Evolutionary conservation across 2,888 invertebrate species (phyloP), one percentile per base, ranked within the genome.

Genomic region (Trypoxylon attenuatum): DNA sequence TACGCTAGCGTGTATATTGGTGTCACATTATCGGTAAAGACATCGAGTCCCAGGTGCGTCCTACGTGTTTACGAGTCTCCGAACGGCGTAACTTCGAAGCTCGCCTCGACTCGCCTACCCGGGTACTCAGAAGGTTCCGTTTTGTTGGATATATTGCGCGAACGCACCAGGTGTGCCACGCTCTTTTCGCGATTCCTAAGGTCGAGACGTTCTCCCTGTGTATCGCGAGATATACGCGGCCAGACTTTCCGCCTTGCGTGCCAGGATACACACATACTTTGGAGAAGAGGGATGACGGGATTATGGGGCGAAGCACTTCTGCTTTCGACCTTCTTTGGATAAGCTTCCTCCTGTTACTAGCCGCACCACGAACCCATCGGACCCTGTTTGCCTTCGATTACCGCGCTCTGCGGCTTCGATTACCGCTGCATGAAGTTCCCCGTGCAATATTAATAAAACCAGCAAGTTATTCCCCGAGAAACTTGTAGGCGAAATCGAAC

Each of bases 11-110:
- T 72, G 74, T 66, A 68, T 71, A 77, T 75, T 67, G 69, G 71
- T 69, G 75, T 80, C 79, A 75, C 79, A 81, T 82, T 80, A 81
- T 77, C 76, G 79, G 76, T 76, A 80, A 80, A 80, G 81, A 81
- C 78, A 82, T 80, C 76, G 76, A 70, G 77, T 68, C 83, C 79
- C 83, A 83, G 82, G 82, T 82, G 83, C 82, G 76, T 82, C 78
- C 77, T 82, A 82, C 81, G 84, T 84, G 82, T 84, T 84, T 83
- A 84, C 78, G 83, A 83, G 82, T 78, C 77, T 73, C 70, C 62
- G 72, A 84, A 84, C 76, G 79, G 77, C 59, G 61, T 67, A 76
- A 76, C 69, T 76, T 76, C 49, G 60, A 64, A 43, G 58, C 53
- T 63, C 49, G 61, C 56, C 58, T 66, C 63, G 69, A 56, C 69